phyloP scores from a whole-genome alignment of 2,888 invertebrate genomes.

The Melikaiella ostensackeni region DNA sequence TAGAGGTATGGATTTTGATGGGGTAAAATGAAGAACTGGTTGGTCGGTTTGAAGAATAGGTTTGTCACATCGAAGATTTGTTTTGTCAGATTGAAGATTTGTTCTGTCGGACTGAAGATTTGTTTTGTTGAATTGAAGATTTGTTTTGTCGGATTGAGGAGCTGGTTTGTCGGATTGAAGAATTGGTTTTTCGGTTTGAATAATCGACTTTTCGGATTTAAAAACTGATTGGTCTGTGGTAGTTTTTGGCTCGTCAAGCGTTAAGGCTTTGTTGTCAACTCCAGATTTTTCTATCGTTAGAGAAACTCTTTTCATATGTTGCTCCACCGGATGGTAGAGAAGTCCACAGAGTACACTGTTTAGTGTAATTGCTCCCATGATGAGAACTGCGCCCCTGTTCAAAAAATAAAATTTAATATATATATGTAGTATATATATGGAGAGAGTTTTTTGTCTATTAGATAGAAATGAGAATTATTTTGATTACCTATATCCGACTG shows the following conservation, averaged over 20 bases:
- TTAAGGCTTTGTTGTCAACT: slow-evolving; percentile 71
- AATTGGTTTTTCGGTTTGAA: no score
- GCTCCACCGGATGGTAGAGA: slow-evolving; percentile 90
- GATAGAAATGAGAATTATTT: background rate
- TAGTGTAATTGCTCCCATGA: slow-evolving; percentile 88
- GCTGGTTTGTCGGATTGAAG: background rate
- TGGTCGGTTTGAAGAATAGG: background rate
- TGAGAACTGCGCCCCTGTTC: slow-evolving; percentile 86
- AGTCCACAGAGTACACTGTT: slow-evolving; percentile 90
- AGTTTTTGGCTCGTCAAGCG: slow-evolving; percentile 61
- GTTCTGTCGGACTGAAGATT: background rate
- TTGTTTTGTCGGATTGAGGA: background rate
- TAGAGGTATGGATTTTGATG: slow-evolving; percentile 80
- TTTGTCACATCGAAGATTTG: background rate
- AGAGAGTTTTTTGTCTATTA: background rate
- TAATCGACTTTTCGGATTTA: no score
- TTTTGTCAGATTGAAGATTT: background rate
- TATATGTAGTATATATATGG: no score
- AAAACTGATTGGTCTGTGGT: no score
- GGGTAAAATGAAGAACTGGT: background rate
- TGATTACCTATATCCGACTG: slow-evolving; percentile 86
- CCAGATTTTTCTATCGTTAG: slow-evolving; percentile 69
- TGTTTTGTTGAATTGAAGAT: background rate
- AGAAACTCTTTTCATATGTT: slow-evolving; percentile 84
- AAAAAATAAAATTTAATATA: background rate